Base-by-base conservation (phyloP, 2,888 invertebrate species). In the Cosmopolites sordidus region DNA sequence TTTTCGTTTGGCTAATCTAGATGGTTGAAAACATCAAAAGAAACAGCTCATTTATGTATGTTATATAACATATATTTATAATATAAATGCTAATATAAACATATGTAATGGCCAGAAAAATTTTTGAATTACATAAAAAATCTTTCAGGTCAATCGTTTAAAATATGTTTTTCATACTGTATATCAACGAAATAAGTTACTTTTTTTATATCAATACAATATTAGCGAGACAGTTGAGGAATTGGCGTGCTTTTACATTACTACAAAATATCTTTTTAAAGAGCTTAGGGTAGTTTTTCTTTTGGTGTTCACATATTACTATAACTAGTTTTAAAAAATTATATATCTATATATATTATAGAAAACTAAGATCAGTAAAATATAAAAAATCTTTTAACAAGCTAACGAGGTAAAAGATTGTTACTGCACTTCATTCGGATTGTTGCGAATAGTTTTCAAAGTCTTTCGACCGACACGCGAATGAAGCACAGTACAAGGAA, bases 351-450 rank as follows among this genome's bases (percentile, higher is more conserved):
- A 33, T 33, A 33, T 33, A 33, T 33, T 33, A 33, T 33, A 33
- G 33, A 33, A 33, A 33, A 33, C 33, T 33, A 33, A 33, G 33
- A 33, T 33, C 33, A 33, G 33, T 33, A 33, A 33, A 33, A 33
- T 33, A 33, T 33, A 33, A 33, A 33, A 33, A 33, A 33, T 33
- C 33, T 33, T 33, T 33, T 33, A 33, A 33, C 33, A 33, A 12
- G 33, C 33, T 33, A 33, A 33, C 33, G 33, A 33, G 33, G 33
- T 33, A 33, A 33, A 33, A 33, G 33, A 33, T 33, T 12, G 33
- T 3, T 33, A 33, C 33, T 12, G 33, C 33, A 33, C 33, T 33
- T 11, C 33, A 33, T 12, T 33, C 12, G 33, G n/a, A n/a, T 11
- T 6, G 33, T 12, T 12, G 3, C 12, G 33, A 12, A n/a, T 11